Evolutionary conservation across 2,113 vertebrate genomes (phyloP).

Genomic region (Grallaria varia): DNA sequence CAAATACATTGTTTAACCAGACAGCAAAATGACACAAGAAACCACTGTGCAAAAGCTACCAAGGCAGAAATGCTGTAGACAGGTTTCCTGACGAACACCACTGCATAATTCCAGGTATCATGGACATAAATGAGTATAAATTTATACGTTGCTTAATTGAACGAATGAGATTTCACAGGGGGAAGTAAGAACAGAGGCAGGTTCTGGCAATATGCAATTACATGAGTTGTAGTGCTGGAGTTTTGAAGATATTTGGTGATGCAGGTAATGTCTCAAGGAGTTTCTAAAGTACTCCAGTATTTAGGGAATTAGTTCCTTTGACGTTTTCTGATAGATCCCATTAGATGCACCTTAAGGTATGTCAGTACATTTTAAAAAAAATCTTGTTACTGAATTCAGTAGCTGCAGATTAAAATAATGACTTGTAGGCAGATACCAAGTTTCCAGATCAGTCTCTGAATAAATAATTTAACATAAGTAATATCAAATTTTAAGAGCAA

Average conservation of each 20-base stretch:
- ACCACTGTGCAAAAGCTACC: neutral
- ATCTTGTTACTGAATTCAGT: neutral
- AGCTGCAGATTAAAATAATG: neutral
- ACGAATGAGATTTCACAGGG: neutral
- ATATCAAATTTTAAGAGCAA: neutral
- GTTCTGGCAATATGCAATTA: neutral
- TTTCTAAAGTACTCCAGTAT: neutral
- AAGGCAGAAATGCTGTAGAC: neutral
- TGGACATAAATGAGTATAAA: neutral
- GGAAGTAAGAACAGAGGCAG: neutral
- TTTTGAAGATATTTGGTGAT: neutral
- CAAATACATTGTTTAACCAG: neutral
- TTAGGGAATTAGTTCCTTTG: conserved; percentile 1
- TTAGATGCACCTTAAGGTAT: neutral
- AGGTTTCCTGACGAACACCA: neutral
- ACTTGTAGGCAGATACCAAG: neutral
- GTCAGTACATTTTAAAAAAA: neutral
- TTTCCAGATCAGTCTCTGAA: neutral
- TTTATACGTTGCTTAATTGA: neutral
- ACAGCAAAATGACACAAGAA: neutral
- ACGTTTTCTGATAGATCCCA: neutral
- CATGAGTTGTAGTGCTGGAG: neutral
- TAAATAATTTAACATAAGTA: neutral
- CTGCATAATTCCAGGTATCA: neutral
- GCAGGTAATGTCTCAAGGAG: neutral